Base-by-base conservation (phyloP, 2,888 invertebrate genomes). In the Torymus texanus region DNA sequence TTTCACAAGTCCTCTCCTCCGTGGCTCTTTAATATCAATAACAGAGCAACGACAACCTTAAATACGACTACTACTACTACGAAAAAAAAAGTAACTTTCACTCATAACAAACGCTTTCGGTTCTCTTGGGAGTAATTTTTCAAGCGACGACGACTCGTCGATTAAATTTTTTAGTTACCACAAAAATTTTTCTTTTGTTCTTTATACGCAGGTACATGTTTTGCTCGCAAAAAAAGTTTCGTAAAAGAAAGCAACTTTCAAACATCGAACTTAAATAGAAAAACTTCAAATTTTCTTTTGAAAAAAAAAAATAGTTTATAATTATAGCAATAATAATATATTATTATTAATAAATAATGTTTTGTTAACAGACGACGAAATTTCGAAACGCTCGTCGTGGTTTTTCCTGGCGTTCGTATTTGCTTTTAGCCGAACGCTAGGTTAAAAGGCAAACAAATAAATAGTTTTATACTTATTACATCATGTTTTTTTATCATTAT, bases 151-250 rank as follows among this genome's bases (percentile, higher is more conserved):
- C 73, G 62, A 72, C 73, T 63, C 73, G 51, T 68, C 70, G 66
- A 74, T 71, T 70, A 75, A 67, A 56, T 29, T 78, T 41, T 61
- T 21, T 21, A 55, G 50, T 72, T 65, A 77, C 51, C 51, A 71
- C 24, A 66, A 61, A 24, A 50, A 56, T 41, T 21, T 68, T 58
- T 63, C 59, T 75, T 66, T 66, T 58, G 51, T 71, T 75, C 29
- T 55, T 78, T 65, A 41, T 41, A 55, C 81, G 73, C 81, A 81
- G 79, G 81, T 81, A 81, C 81, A 75, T 75, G 71, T 77, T 76
- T 56, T 73, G 76, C 29, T 80, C 71, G 71, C 71, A 78, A 78
- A 71, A 71, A 53, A 66, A 56, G 59, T 24, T 56, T 76, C 51
- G 29, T 75, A 62, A 71, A 75, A 62, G 61, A 79, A 79, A 80